phyloP scores from a whole-genome alignment of 1,140 invertebrate species.

The Cheumatopsyche charites region DNA sequence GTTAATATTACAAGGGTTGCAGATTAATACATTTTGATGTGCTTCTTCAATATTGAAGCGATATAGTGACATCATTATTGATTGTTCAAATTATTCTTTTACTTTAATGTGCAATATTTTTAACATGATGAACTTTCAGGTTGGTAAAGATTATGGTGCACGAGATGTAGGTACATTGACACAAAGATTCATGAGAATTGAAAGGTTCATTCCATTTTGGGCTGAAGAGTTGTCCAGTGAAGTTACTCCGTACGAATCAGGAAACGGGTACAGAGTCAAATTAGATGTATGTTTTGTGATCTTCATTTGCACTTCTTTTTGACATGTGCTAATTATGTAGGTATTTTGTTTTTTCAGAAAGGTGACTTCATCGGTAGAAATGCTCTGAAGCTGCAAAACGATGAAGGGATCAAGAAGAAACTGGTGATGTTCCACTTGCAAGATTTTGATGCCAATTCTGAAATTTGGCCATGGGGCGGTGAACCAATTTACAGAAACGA shows the following conservation, averaged over 20 bases:
- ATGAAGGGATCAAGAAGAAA: slow-evolving; percentile 70
- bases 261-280: slow-evolving; percentile 74
- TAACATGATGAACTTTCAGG: too few species aligned
- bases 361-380: slow-evolving; percentile 77
- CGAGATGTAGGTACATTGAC: slow-evolving; percentile 78
- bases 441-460: slow-evolving; percentile 72
- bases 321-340: slow-evolving; percentile 4
- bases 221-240: slow-evolving; percentile 74
- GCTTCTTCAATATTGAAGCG: too few species aligned
- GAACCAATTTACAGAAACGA: slow-evolving; percentile 78
- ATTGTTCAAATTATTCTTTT: too few species aligned
- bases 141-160: slow-evolving; percentile 70
- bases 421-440: slow-evolving; percentile 77
- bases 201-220: slow-evolving; percentile 69
- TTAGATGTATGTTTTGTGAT: slow-evolving; percentile 60
- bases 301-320: slow-evolving; percentile 26
- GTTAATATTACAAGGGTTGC: too few species aligned
- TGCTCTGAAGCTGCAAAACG: slow-evolving; percentile 72
- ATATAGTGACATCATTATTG: too few species aligned
- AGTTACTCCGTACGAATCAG: slow-evolving; percentile 80
- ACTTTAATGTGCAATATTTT: too few species aligned
- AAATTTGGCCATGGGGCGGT: slow-evolving; percentile 83
- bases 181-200: slow-evolving; percentile 73
- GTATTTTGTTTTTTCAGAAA: slow-evolving; percentile 57
- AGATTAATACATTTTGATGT: too few species aligned